phyloP scores from a whole-genome alignment of 2,113 vertebrate species.

The Sebastes schlegelii region DNA sequence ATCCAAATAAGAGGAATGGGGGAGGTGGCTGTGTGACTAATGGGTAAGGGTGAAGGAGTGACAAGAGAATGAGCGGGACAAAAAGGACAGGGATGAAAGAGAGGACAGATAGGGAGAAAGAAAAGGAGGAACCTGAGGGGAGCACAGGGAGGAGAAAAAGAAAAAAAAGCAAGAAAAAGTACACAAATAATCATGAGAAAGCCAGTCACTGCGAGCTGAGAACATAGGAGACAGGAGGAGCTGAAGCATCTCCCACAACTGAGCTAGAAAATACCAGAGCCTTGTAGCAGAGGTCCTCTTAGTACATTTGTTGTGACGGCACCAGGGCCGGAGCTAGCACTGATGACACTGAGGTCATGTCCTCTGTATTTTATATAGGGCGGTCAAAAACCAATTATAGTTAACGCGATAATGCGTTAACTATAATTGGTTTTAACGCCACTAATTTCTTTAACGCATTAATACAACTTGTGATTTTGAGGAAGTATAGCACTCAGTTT shows the following conservation, averaged over 20 bases:
- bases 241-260: neutral
- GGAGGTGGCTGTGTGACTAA: slow-evolving; percentile 47
- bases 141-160: neutral
- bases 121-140: neutral
- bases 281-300: slow-evolving; percentile 18
- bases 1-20: slow-evolving; percentile 16
- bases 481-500: too few relatives aligned
- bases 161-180: neutral
- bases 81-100: slow-evolving; percentile 13
- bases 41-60: slow-evolving; percentile 18
- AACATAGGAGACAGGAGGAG: slow-evolving; percentile 7
- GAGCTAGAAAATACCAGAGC: neutral
- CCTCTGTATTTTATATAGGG: neutral
- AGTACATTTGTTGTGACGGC: slow-evolving; percentile 50
- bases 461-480: too few relatives aligned
- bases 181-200: neutral
- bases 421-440: too few relatives aligned
- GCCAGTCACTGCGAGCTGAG: neutral
- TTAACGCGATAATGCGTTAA: too few relatives aligned
- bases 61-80: neutral
- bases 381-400: too few relatives aligned
- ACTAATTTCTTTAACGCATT: too few relatives aligned
- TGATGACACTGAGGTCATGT: slow-evolving; percentile 25
- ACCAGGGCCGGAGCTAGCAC: slow-evolving; percentile 1
- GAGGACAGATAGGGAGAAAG: neutral